Base-by-base conservation (phyloP, 2,888 invertebrate genomes). In the Paralinhomoeus sp. region DNA sequence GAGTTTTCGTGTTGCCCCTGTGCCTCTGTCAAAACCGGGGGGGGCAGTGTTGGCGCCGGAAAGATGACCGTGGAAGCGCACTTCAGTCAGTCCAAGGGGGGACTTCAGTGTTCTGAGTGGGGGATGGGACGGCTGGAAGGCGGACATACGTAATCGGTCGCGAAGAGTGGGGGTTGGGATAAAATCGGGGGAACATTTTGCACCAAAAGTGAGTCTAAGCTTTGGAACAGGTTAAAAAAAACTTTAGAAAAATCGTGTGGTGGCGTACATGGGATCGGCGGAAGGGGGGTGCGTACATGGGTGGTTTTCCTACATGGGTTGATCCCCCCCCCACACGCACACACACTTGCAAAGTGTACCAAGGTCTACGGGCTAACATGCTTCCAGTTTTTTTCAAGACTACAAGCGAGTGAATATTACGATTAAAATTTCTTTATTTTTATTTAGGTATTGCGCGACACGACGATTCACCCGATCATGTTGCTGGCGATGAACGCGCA, bases 381-480 rank as follows among this genome's bases (percentile, higher is more conserved):
- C n/a, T n/a, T n/a, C n/a, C n/a, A n/a, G n/a, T n/a, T n/a, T n/a
- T n/a, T n/a, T n/a, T n/a, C n/a, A n/a, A n/a, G n/a, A n/a, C n/a
- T n/a, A n/a, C n/a, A n/a, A n/a, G n/a, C n/a, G n/a, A n/a, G n/a
- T n/a, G n/a, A n/a, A 31, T 31, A 15, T 31, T 12, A 31, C 31
- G 15, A 31, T 12, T 31, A 31, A 31, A 31, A 31, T 31, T 9
- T 9, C 31, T 9, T 15, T 31, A 31, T 31, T 31, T 31, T 35
- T 35, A 12, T 35, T 24, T 23, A 78, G 78, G 75, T 80, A 44
- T 67, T 83, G 51, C 75, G 76, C 58, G 85, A 84, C 54, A 81
- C 83, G 1, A 77, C 78, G 45, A 74, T 83, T 56, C 89, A 89
- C 67, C 89, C 84, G 64, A 70, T 91, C 56, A 72, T 83, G 37